Base-by-base conservation (phyloP, 1,140 invertebrate genomes). In the Achatina immaculata region DNA sequence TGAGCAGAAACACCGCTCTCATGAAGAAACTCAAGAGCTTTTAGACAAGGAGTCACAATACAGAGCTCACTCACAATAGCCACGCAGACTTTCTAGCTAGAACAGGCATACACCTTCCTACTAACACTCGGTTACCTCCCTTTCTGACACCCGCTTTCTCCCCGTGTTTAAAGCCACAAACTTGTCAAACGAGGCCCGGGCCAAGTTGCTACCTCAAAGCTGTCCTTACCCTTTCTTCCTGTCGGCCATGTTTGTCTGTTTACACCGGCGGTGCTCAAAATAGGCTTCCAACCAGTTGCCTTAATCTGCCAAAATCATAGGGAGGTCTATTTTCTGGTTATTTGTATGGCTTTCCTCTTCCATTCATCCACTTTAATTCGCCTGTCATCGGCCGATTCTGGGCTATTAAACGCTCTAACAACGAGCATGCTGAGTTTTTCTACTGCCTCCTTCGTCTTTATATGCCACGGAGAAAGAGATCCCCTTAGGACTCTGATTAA, bases 261-360 rank as follows among this genome's bases (percentile, higher is more conserved):
- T 55, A 24, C 51, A 55, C 51, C 51, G 3, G n/a, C 51, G 51
- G 51, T 55, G 11, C 21, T 24, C 7, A 14, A 55, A 14, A 55
- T n/a, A 55, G 51, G 24, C 14, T 68, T 68, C n/a, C n/a, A 45
- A 21, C 69, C 42, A 14, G 42, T 72, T 72, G 42, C 4, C 69
- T 43, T 72, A 40, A 72, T 42, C 42, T 43, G 42, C 38, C 1
- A 24, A n/a, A 72, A 43, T 7, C 69, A 7, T 16, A n/a, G 69
- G 69, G 69, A 72, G 69, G 69, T 72, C 69, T n/a, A 72, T 72
- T 45, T 43, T 45, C 4, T n/a, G 6, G 19, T 40, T 72, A 28
- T 72, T 72, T 72, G 69, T 72, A 40, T 40, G 28, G 42, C 43
- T 45, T 68, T n/a, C 42, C 40, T 16, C 9, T 1, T 38, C 38